These are phyloP conservation scores for Hypselothyrea guttata DNA, from an alignment of 2,888 invertebrate genomes.

Conservation along the genomic window DNA sequence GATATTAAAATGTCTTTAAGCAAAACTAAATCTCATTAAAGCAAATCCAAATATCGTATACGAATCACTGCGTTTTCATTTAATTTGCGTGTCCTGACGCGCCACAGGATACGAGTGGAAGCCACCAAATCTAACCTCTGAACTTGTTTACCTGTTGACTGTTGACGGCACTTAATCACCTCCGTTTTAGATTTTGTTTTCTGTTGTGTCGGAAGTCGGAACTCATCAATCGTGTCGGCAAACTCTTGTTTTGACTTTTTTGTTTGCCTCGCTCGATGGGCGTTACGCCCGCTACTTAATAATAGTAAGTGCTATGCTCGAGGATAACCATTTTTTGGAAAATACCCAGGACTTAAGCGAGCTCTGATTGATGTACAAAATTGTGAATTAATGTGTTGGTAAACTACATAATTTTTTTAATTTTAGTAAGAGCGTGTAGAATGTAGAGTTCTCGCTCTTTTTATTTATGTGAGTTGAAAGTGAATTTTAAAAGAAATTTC, in stretches of 20 bases:
- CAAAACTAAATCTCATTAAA: slow-evolving; percentile 22
- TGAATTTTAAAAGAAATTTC: neutral
- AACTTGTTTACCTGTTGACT: slow-evolving; percentile 63
- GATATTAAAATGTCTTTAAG: slow-evolving; percentile 37
- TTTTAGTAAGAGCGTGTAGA: neutral
- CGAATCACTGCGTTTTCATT: slow-evolving; percentile 63
- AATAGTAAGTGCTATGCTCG: slow-evolving; percentile 16
- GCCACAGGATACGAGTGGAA: slow-evolving; percentile 32
- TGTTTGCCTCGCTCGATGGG: slow-evolving; percentile 50
- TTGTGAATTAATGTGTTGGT: slow-evolving; percentile 39
- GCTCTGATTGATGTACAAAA: slow-evolving; percentile 16
- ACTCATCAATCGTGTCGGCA: slow-evolving; percentile 73
- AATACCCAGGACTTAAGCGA: slow-evolving; percentile 1
- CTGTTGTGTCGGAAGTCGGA: slow-evolving; percentile 71
- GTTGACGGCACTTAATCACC: slow-evolving; percentile 68
- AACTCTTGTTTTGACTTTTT: slow-evolving; percentile 63
- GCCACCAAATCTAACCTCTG: slow-evolving; percentile 30
- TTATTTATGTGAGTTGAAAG: too few relatives aligned
- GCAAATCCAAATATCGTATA: slow-evolving; percentile 21
- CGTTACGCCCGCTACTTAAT: slow-evolving; percentile 61
- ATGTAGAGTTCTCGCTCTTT: too few relatives aligned
- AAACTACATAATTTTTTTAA: too few relatives aligned
- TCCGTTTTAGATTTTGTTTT: slow-evolving; percentile 22
- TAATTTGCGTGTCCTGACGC: slow-evolving; percentile 36
- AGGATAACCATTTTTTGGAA: slow-evolving; percentile 30